These are phyloP conservation scores for Sanderia malayensis DNA, from an alignment of 30 jellyfish, hydroid and myxozoan species.

Conservation along the genomic window DNA sequence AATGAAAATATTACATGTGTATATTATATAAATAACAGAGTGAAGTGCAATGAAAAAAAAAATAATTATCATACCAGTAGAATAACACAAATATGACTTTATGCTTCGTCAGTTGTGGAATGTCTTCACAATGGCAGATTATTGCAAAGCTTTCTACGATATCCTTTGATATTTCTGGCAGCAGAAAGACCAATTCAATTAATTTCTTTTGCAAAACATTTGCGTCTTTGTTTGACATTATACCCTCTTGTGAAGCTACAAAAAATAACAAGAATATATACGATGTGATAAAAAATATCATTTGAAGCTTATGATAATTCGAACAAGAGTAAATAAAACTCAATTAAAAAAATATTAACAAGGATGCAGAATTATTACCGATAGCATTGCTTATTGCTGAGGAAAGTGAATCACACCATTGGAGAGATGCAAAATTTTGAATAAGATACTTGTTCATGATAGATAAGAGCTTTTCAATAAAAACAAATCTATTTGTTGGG, in stretches of 20 bases:
- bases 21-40: no score
- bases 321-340: no score
- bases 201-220: conserved; percentile 12
- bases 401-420: conserved; percentile 1
- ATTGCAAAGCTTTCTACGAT: conserved; percentile 20
- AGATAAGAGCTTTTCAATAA: conserved; percentile 2
- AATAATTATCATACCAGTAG: conserved; percentile 32
- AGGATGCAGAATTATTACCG: not conserved
- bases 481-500: not conserved
- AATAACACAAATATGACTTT: conserved; percentile 14
- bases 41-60: not conserved
- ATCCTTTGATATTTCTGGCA: conserved; percentile 19
- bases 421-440: not conserved
- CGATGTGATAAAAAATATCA: no score
- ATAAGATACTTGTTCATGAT: conserved; percentile 5
- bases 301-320: no score
- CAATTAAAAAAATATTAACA: not conserved
- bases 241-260: not conserved
- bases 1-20: not conserved
- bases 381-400: not conserved
- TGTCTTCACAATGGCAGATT: conserved; percentile 24
- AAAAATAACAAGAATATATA: no score
- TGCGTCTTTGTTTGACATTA: not conserved
- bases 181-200: conserved; percentile 28
- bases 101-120: not conserved